These are phyloP conservation scores for Chaenocephalus aceratus DNA, from an alignment of 2,113 vertebrate genomes.

Conservation along the genomic window DNA sequence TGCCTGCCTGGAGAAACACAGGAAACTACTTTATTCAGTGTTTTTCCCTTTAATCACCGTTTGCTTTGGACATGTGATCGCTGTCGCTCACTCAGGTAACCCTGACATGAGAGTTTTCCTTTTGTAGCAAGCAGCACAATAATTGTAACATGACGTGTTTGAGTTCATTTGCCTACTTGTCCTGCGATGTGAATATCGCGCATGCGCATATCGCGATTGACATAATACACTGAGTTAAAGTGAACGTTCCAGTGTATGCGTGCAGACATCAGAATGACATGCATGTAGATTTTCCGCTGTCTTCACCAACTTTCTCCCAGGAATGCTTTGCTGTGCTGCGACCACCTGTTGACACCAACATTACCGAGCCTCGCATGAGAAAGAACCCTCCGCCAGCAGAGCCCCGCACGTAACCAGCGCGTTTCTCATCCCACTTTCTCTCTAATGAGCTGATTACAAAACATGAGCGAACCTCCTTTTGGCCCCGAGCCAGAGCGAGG, in stretches of 20 bases:
- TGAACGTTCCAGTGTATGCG: not conserved
- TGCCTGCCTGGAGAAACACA: too few species aligned
- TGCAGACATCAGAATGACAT: not conserved
- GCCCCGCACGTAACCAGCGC: constrained; percentile 17
- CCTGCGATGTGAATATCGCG: too few species aligned
- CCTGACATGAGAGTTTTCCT: too few species aligned
- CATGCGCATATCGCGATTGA: too few species aligned
- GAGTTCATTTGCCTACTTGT: too few species aligned
- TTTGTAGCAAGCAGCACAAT: too few species aligned
- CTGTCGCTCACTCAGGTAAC: too few species aligned
- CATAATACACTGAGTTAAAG: too few species aligned
- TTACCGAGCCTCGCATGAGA: constrained; percentile 26
- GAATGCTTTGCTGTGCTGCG: not conserved
- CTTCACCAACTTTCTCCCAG: constrained; percentile 9
- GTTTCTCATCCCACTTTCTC: constrained; percentile 44
- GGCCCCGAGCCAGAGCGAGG: constrained; percentile 65
- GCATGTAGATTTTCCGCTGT: constrained; percentile 10
- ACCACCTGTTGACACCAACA: constrained; percentile 55
- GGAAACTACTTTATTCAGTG: too few species aligned
- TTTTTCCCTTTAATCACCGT: too few species aligned
- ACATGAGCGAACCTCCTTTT: constrained; percentile 66
- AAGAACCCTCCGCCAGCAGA: constrained; percentile 24
- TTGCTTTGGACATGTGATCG: too few species aligned
- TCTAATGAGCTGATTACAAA: constrained; percentile 63
- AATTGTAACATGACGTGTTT: too few species aligned